A percentile compares a stretch with the other conserved stretches of the same genome.
Conservation (phyloP, 1,140 invertebrate genomes). For the Antheraea pernyi region DNA sequence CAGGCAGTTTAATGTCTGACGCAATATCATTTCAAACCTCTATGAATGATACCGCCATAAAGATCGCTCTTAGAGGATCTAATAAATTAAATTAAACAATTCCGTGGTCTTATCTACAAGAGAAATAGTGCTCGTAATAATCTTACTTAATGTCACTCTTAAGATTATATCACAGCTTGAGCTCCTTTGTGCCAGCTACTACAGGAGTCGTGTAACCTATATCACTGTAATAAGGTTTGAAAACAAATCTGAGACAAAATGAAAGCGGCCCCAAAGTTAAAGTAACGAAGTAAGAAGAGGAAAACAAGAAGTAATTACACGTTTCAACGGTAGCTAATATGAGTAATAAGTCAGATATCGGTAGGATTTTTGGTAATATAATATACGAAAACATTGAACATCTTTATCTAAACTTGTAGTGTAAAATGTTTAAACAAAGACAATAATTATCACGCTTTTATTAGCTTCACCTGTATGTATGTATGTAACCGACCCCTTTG, state of each 20-base stretch:
- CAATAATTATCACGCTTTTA: no score
- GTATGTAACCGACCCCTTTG: no score
- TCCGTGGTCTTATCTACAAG: constrained; percentile 31
- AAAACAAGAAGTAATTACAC: constrained; percentile 8
- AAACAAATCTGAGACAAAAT: constrained; percentile 29
- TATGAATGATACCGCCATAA: background rate
- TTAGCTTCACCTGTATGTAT: no score
- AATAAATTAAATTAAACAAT: constrained; percentile 33
- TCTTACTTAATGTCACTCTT: constrained; percentile 34
- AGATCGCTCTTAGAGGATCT: background rate
- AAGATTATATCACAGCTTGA: constrained; percentile 32
- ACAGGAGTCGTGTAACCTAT: constrained; percentile 26
- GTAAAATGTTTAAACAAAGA: no score
- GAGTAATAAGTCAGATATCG: background rate
- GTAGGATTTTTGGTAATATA: background rate
- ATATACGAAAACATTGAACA: background rate
- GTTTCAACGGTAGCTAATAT: background rate
- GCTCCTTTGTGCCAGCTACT: constrained; percentile 28
- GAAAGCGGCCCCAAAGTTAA: constrained; percentile 4
- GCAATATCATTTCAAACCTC: background rate
- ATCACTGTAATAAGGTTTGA: constrained; percentile 30
- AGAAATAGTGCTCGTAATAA: constrained; percentile 35
- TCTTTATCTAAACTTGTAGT: background rate
- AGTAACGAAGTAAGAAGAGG: constrained; percentile 5
- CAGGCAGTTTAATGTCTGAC: no score